These are phyloP conservation scores for Clitarchus hookeri DNA, from an alignment of 2,888 invertebrate genomes.

Conservation along the genomic window DNA sequence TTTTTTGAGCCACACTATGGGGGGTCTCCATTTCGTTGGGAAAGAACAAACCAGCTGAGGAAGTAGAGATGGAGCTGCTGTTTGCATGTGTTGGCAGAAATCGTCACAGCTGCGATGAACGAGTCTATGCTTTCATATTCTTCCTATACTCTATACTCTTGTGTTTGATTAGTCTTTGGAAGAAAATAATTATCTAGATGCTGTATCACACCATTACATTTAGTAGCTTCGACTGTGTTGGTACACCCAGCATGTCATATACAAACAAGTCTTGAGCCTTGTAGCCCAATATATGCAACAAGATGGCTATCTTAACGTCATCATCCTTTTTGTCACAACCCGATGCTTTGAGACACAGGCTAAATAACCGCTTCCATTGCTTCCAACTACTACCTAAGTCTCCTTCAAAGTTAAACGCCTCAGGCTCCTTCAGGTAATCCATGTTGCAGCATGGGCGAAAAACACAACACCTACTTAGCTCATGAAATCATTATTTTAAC, in stretches of 20 bases:
- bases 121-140: not conserved
- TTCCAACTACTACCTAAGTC: too few relatives aligned
- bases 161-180: not conserved
- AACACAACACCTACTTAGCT: too few relatives aligned
- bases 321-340: not conserved
- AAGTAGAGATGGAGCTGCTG: too few relatives aligned
- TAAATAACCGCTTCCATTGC: too few relatives aligned
- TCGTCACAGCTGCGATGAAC: not conserved
- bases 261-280: not conserved
- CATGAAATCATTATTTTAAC: too few relatives aligned
- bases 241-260: not conserved
- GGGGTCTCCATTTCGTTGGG: too few relatives aligned
- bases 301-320: not conserved
- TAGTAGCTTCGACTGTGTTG: not conserved
- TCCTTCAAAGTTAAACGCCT: not conserved
- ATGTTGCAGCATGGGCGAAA: too few relatives aligned
- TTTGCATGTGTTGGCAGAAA: not conserved
- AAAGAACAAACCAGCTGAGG: too few relatives aligned
- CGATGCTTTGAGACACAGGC: not conserved
- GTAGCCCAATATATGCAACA: not conserved
- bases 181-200: too few relatives aligned
- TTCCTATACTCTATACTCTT: not conserved
- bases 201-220: too few relatives aligned
- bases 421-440: not conserved
- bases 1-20: too few relatives aligned